Base-by-base conservation (phyloP, 2,113 vertebrate genomes). In the Microcebus lehilahytsara region DNA sequence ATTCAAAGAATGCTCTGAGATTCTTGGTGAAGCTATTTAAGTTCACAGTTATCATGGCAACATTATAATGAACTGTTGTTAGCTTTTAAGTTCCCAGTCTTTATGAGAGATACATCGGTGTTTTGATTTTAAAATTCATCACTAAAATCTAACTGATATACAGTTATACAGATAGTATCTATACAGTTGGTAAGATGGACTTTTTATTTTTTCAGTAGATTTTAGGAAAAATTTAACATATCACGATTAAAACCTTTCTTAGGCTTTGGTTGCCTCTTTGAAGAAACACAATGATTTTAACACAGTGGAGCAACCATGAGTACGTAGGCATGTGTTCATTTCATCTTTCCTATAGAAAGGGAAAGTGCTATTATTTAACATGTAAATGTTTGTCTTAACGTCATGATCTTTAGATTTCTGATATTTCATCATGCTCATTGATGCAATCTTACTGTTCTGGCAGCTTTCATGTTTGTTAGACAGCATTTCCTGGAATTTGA, bases 401-500 rank as follows among this genome's bases (percentile, higher is more conserved):
- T 30, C 72, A 79, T 0, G 4, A 64, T 90, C 69, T 93, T 93
- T 14, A 95, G 37, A 60, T 67, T 74, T 91, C 60, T 95, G n/a
- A 6, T 66, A 40, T 56, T 96, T 92, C 72, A 6, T 71, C 46
- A 2, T 60, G 14, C n/a, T 89, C 12, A 0, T 83, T 27, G 72
- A 90, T 96, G 32, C 7, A 85, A 79, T 88, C 83, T n/a, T 91
- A 5, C 0, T 90, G 20, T 88, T 60, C 9, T 0, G 0, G 83
- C 88, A 79, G 85, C 87, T 91, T 62, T n/a, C 10, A 2, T 95
- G 60, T 96, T 94, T 94, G 30, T 95, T 94, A 87, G 51, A 85
- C 9, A 92, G 49, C 32, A 72, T 97, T 97, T 98, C 80, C 80
- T 89, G 91, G 79, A 81, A 94, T 89, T 96, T 93, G 96, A 23